Evolutionary conservation across 2,888 invertebrate genomes (phyloP), one percentile per base, ranked within the genome.

Genomic region (Priocnemis perturbator): DNA sequence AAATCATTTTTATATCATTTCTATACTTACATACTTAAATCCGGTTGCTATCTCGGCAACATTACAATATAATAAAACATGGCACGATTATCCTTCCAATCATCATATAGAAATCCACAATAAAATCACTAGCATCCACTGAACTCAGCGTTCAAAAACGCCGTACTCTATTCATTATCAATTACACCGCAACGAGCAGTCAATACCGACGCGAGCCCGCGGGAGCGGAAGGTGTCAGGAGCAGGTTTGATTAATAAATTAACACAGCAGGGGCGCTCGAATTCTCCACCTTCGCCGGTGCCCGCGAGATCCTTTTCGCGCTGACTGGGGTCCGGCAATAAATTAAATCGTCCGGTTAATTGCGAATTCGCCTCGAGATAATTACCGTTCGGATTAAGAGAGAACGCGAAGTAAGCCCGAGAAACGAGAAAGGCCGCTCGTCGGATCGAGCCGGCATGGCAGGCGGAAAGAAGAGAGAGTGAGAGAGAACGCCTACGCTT

Each of bases 301-400:
- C 26, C 3, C 3, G 3, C 26, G 7, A 7, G 7, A 26, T 53
- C 21, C 44, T 11, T 17, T 53, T 48, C 50, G 30, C 37, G 61
- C 55, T 19, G 66, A 69, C 61, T 67, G n/a, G n/a, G 66, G 60
- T 61, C 61, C 66, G 57, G 26, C 67, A 59, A 69, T 76, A 74
- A 77, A 77, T 74, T 77, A 69, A 74, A 77, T 77, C 76, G 63
- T 67, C 69, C 71, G 76, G 69, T 76, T 77, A 72, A 77, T 77
- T 77, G 68, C 71, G 68, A 77, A 64, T 66, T 62, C 69, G 64
- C 69, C 62, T 70, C 67, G 64, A 67, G 76, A 72, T 76, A 75
- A 72, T 73, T 73, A 69, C 67, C 71, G 44, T 44, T 26, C 60
- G 63, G 57, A 26, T 26, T 26, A 26, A 26, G 26, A 26, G 26